Evolutionary conservation across 2,888 invertebrate genomes (phyloP).

Genomic region (Hyalella azteca): DNA sequence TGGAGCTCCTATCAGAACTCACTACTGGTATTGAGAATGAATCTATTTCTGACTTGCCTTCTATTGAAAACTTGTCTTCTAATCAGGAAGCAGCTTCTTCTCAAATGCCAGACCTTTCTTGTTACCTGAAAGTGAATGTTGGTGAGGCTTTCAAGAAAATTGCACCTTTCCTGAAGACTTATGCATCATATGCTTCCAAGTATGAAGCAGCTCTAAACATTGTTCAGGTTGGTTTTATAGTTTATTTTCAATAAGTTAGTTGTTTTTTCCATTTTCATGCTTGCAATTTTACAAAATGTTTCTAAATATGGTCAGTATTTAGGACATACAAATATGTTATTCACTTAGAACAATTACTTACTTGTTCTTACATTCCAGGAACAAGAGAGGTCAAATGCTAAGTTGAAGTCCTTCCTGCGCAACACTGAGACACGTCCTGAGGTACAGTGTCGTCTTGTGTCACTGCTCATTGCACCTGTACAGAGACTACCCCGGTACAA

Average conservation of each 20-base stretch:
- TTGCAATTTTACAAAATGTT: no score
- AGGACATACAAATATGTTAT: no score
- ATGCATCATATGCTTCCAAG: slow-evolving; percentile 53
- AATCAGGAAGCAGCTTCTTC: no score
- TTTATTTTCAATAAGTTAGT: no score
- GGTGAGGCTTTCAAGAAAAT: slow-evolving; percentile 50
- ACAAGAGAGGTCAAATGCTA: slow-evolving; percentile 37
- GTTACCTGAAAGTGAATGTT: slow-evolving; percentile 38
- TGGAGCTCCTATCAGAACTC: slow-evolving; percentile 43
- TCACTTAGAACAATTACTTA: no score
- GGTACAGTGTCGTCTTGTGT: slow-evolving; percentile 73
- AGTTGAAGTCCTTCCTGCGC: slow-evolving; percentile 69
- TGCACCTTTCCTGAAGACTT: slow-evolving; percentile 54
- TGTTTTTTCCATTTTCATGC: no score
- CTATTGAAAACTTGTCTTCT: no score
- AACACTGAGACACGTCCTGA: slow-evolving; percentile 74
- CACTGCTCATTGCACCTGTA: slow-evolving; percentile 77
- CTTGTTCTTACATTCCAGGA: slow-evolving; percentile 38
- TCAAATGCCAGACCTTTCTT: not conserved
- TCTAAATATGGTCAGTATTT: no score
- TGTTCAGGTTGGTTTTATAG: slow-evolving; percentile 52
- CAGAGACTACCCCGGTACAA: slow-evolving; percentile 80
- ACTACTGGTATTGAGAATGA: no score
- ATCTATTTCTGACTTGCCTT: no score
- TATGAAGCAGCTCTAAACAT: slow-evolving; percentile 48